Base-by-base conservation (phyloP, 1,140 invertebrate species). In the Periplaneta americana region DNA sequence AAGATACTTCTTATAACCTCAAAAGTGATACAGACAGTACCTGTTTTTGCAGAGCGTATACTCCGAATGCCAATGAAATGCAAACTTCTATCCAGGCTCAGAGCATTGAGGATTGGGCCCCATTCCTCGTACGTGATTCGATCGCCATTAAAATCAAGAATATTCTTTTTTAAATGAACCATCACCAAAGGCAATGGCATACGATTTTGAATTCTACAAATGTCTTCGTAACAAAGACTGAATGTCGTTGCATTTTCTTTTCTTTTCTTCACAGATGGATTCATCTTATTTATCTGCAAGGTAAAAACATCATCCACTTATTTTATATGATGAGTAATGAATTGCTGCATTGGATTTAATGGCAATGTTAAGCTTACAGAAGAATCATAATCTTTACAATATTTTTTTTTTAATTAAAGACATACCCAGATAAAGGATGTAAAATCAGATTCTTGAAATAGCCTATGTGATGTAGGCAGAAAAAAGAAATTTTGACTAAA, bases 71-170 rank as follows among this genome's bases (percentile, higher is more conserved):
- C 86, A 31, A 92, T 87, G 33, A 89, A 88, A 84, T 92, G 91
- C 34, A 94, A 87, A 81, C 90, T 92, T 31, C 91, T 88, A 85
- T 94, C 93, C 36, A 91, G 89, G 6, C 91, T 90, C 2, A 94
- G 83, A 0, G 93, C 92, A 81, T 92, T 92, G 34, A 94, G 84
- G 15, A 94, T 92, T 0, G 92, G 92, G n/a, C 87, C 88, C 93
- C 93, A 94, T 78, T 94, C 93, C 48, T 90, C 90, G 82, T 92
- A 90, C 85, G 93, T 94, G 28, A 94, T 89, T 33, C 93, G 89
- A 85, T 94, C 93, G 33, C 91, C 92, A 36, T 90, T 91, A 83
- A 94, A 93, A 82, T 93, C 92, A 78, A 94, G 32, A n/a, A 82
- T 86, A 33, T 31, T 80, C n/a, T 82, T 77, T 18, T 34, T n/a